Percentiles rank a stretch among this genome's conserved stretches.
phyloP scores from a whole-genome alignment of 2,113 vertebrate species.

The Setophaga petechia region DNA sequence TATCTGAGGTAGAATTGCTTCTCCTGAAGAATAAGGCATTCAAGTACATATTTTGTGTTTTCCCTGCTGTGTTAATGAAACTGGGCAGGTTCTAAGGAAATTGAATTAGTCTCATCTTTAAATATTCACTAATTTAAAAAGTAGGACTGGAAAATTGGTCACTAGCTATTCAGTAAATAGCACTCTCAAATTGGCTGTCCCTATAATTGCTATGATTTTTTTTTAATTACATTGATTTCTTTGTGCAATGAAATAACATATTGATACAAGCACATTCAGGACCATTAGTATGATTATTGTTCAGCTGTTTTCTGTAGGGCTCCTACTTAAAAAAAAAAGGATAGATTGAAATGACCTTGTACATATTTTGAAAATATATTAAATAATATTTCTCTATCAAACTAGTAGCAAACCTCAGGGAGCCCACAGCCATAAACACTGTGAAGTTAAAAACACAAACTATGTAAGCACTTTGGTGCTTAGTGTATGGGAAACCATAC shows the following conservation, averaged over 20 bases:
- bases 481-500: not conserved
- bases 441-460: not conserved
- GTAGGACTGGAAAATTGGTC: constrained; percentile 12
- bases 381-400: not conserved
- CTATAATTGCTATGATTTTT: not conserved
- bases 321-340: not conserved
- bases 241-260: not conserved
- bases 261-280: not conserved
- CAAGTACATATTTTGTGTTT: constrained; percentile 3
- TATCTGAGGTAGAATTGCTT: not conserved
- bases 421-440: not conserved
- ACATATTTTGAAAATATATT: not conserved
- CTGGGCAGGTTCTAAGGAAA: constrained; percentile 15
- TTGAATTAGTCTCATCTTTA: constrained; percentile 42
- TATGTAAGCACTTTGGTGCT: not conserved
- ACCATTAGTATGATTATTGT: not conserved
- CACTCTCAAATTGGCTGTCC: not conserved
- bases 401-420: not conserved
- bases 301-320: not conserved
- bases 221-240: constrained; percentile 2
- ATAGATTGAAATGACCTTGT: not conserved
- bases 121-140: constrained; percentile 49
- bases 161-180: constrained; percentile 21
- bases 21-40: constrained; percentile 5
- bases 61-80: constrained; percentile 27